Conservation (phyloP, 2,797 vertebrate genomes). For the Loris lydekkerianus region DNA sequence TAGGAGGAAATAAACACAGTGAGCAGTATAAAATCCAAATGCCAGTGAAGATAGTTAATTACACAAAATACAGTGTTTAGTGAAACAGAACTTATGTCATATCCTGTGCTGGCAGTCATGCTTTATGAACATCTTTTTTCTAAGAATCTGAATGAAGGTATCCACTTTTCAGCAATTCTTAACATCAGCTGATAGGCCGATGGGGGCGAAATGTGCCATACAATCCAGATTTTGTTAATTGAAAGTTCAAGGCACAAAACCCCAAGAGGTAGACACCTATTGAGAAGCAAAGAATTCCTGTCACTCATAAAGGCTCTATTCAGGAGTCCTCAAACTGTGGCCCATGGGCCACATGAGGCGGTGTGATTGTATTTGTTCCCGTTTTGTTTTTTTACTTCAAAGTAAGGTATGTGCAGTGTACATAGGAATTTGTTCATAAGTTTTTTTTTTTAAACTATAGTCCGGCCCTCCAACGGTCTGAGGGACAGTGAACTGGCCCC, state of each 20-base stretch:
- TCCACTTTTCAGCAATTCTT: not conserved
- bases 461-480: no score
- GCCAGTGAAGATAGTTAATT: not conserved
- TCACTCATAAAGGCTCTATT: not conserved
- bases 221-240: not conserved
- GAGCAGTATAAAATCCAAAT: not conserved
- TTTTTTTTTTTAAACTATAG: no score
- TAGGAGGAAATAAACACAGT: not conserved
- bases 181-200: not conserved
- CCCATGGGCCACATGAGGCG: no score
- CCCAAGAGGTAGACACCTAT: not conserved
- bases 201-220: not conserved
- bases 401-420: no score
- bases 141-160: not conserved
- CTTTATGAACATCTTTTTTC: not conserved
- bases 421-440: no score
- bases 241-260: not conserved
- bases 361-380: no score
- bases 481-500: no score
- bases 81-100: not conserved
- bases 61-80: not conserved
- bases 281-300: constrained; percentile 6
- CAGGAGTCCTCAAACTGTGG: no score
- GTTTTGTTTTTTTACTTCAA: no score
- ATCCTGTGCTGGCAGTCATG: not conserved